Evolutionary conservation across 2,113 vertebrate species (phyloP), one percentile per base, ranked within the genome.

Genomic region (Myotis lucifugus): DNA sequence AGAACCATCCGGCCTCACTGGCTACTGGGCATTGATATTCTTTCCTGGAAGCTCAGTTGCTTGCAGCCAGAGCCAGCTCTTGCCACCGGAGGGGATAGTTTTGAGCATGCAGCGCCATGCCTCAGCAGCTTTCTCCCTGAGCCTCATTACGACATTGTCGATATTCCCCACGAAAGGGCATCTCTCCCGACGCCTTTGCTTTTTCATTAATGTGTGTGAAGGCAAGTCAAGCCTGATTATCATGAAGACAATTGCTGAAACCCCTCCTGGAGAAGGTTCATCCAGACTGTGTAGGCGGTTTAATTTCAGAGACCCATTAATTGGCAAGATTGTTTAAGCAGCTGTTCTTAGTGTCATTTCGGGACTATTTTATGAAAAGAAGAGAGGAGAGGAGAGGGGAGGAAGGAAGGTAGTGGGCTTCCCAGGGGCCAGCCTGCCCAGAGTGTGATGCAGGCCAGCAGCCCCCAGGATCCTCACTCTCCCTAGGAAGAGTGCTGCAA

Each of bases 221-320:
- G 98, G 98, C 98, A 94, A 98, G 98, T 98, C 97, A 98, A 97
- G 98, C 97, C 98, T 98, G 97, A 98, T 98, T 98, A 98, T 98
- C 98, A 98, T 98, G 98, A 98, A 98, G 98, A 98, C 98, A 98
- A 98, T 98, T 97, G 98, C 98, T 91, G 97, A 98, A 98, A 97
- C 97, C 98, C 98, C 98, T 98, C 98, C 97, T 98, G 98, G 98
- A 98, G 98, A 98, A 98, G 97, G 96, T 98, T 98, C 97, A 97
- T 97, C 97, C 97, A 98, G 98, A 98, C 98, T 98, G 97, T 88
- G 98, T 97, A 98, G 98, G 98, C 95, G 97, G 98, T 98, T 98
- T 98, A 97, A 98, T 98, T 98, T 98, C 98, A 98, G 98, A 98
- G 97, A 97, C 98, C 98, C 98, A 98, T 98, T 98, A 98, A 98